Evolutionary conservation across 2,888 invertebrate species (phyloP).

Genomic region (Germaria angustata): DNA sequence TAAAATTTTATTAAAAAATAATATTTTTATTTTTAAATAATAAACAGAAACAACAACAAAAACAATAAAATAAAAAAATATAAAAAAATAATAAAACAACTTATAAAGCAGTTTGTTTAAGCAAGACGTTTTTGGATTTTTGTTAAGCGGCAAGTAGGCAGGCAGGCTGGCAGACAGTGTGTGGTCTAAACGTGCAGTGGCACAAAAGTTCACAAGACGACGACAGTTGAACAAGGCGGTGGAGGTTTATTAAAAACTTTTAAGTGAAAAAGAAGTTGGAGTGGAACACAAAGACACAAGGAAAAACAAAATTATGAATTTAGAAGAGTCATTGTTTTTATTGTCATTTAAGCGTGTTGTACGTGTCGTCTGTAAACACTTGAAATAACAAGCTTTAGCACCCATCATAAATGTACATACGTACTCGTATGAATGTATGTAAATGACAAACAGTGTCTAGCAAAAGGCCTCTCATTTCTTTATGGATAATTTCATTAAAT

Average conservation of each 20-base stretch:
- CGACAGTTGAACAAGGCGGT: neutral
- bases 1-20: conserved; percentile 55
- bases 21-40: conserved; percentile 25
- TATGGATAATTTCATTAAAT: neutral
- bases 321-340: conserved; percentile 67
- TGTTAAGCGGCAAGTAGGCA: neutral
- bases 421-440: no score
- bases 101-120: conserved; percentile 40
- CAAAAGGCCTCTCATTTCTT: neutral
- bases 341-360: conserved; percentile 66
- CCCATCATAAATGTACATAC: no score
- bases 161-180: conserved; percentile 18
- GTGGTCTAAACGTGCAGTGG: conserved; percentile 59
- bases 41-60: conserved; percentile 2
- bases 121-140: conserved; percentile 27
- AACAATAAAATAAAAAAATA: conserved; percentile 46
- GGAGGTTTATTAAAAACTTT: conserved; percentile 1
- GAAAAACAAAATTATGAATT: conserved; percentile 58
- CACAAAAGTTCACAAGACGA: conserved; percentile 61
- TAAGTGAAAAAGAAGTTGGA: conserved; percentile 22
- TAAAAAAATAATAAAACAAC: conserved; percentile 56
- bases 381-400: conserved; percentile 65
- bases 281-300: conserved; percentile 21
- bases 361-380: conserved; percentile 67
- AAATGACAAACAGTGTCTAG: conserved; percentile 31